Evolutionary conservation across 2,113 vertebrate species (phyloP).

Genomic region (Brevimyrus niger): DNA sequence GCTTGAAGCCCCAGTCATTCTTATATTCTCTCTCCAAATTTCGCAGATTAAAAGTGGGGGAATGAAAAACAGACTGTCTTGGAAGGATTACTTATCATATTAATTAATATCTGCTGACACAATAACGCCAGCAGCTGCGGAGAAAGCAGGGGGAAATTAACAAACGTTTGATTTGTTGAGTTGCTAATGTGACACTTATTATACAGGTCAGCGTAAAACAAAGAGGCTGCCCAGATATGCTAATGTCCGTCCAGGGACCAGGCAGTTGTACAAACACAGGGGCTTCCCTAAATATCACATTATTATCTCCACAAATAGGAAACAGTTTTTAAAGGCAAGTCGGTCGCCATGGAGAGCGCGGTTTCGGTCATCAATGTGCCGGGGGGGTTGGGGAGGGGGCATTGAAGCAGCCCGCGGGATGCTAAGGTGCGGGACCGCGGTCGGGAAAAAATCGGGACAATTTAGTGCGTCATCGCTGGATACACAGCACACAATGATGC

Average conservation of each 20-base stretch:
- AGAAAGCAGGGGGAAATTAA: slow-evolving; percentile 89
- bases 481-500: background rate
- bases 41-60: slow-evolving; percentile 55
- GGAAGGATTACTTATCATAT: slow-evolving; percentile 99
- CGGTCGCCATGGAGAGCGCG: slow-evolving; percentile 60
- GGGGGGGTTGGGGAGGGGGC: no score
- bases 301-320: slow-evolving; percentile 64
- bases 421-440: background rate
- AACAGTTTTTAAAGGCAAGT: slow-evolving; percentile 45
- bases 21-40: slow-evolving; percentile 49
- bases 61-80: slow-evolving; percentile 74
- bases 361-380: slow-evolving; percentile 36
- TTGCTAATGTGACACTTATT: slow-evolving; percentile 99
- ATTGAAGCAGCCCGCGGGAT: background rate
- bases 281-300: slow-evolving; percentile 65
- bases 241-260: slow-evolving; percentile 77
- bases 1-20: slow-evolving; percentile 23
- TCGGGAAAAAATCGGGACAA: background rate
- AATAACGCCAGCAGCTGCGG: slow-evolving; percentile 91
- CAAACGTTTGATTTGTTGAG: slow-evolving; percentile 97
- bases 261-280: slow-evolving; percentile 70
- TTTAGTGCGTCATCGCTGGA: background rate
- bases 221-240: slow-evolving; percentile 82
- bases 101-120: slow-evolving; percentile 98
- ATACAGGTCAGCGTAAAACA: slow-evolving; percentile 95